A percentile compares a stretch with the other conserved stretches of the same genome.
phyloP scores from a whole-genome alignment of 2,797 vertebrate species.

The Coilia nasus region DNA sequence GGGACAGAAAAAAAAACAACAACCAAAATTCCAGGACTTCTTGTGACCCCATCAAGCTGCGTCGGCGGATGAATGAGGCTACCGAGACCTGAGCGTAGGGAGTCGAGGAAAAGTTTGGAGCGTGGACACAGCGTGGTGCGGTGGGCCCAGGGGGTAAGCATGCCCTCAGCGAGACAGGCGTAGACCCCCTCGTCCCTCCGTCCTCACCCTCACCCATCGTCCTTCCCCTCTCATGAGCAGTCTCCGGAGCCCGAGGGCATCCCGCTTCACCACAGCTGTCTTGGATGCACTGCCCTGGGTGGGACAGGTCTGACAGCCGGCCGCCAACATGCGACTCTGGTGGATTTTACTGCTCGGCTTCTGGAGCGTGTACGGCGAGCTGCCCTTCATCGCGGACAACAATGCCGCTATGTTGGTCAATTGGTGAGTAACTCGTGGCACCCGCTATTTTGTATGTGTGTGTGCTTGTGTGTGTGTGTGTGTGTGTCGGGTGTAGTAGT shows the following conservation, averaged over 20 bases:
- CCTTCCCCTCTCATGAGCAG: constrained; percentile 50
- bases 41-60: constrained; percentile 40
- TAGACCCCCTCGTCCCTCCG: constrained; percentile 39
- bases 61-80: constrained; percentile 59
- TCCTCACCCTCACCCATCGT: background rate
- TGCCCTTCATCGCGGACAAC: constrained; percentile 92
- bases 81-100: constrained; percentile 56
- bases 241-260: background rate
- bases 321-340: constrained; percentile 76
- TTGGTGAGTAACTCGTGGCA: constrained; percentile 84
- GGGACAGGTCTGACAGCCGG: constrained; percentile 59
- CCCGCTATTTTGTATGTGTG: background rate
- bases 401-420: constrained; percentile 92
- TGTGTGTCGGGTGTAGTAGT: background rate
- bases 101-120: constrained; percentile 57
- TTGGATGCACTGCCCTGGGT: constrained; percentile 58
- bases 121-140: background rate
- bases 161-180: constrained; percentile 59
- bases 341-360: constrained; percentile 84
- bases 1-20: constrained; percentile 36
- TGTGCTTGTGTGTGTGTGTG: background rate
- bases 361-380: constrained; percentile 83
- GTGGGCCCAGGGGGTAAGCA: constrained; percentile 53
- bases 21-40: background rate
- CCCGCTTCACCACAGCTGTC: constrained; percentile 57